A percentile compares a stretch with the other conserved stretches of the same genome.
Conservation (phyloP, 1,140 invertebrate genomes). For the Drosophila watanabei region DNA sequence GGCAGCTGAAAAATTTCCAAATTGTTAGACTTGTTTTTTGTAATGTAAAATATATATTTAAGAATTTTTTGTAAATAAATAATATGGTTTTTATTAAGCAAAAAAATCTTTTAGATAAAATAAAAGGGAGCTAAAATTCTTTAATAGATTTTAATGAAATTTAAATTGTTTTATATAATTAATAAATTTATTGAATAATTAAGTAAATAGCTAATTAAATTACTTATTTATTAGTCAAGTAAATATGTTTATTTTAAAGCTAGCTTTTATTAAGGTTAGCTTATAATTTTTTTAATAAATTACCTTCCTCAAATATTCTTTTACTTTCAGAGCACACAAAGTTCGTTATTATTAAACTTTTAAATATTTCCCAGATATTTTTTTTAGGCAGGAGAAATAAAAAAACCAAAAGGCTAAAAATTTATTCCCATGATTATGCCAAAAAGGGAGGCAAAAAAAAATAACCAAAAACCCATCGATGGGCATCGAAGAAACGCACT, state of each 20-base stretch:
- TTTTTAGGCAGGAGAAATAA: not conserved
- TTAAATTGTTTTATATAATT: not conserved
- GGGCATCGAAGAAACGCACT: slow-evolving; percentile 37
- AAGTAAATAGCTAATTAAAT: not conserved
- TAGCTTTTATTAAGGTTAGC: not conserved
- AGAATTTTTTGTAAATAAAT: not conserved
- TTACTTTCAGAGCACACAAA: not conserved
- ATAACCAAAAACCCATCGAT: slow-evolving; percentile 20
- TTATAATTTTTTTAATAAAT: not conserved
- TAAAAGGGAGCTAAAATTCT: not conserved
- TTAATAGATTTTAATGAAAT: not conserved
- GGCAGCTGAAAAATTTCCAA: not conserved
- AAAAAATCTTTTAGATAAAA: not conserved
- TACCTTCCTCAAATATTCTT: not conserved
- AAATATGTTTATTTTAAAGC: not conserved
- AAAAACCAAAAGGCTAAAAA: not conserved
- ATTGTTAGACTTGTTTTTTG: not conserved
- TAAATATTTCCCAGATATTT: not conserved
- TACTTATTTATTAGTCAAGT: not conserved
- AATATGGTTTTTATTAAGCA: not conserved
- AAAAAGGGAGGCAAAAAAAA: not conserved
- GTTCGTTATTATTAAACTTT: not conserved
- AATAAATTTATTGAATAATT: not conserved
- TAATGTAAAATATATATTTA: not conserved
- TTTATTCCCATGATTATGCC: slow-evolving; percentile 32